Conservation (phyloP, 1,140 invertebrate species). For the Belonocnema kinseyi region DNA sequence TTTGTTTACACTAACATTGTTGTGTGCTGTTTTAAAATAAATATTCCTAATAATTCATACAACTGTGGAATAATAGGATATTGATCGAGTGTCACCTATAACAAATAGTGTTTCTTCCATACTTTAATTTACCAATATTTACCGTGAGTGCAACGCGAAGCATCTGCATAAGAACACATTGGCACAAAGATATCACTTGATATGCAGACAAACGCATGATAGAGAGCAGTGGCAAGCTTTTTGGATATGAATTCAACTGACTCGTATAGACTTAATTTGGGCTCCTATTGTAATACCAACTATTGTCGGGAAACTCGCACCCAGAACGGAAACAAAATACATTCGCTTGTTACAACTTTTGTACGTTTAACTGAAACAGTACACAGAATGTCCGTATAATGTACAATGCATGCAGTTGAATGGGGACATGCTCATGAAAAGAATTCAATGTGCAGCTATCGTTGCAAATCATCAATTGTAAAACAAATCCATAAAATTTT, state of each 20-base stretch:
- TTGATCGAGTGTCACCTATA: too few species aligned
- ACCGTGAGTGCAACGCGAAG: background rate
- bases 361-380: constrained; percentile 31
- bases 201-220: constrained; percentile 24
- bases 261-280: constrained; percentile 31
- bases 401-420: constrained; percentile 24
- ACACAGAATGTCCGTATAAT: constrained; percentile 18
- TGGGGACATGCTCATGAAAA: constrained; percentile 15
- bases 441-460: constrained; percentile 19
- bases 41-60: too few species aligned
- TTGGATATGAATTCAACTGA: constrained; percentile 24
- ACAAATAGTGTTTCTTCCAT: constrained; percentile 1
- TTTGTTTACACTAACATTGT: too few species aligned
- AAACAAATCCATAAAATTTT: constrained; percentile 23
- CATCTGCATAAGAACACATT: constrained; percentile 14
- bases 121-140: constrained; percentile 19
- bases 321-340: constrained; percentile 30
- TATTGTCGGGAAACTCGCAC: constrained; percentile 30
- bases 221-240: constrained; percentile 29
- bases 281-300: constrained; percentile 24
- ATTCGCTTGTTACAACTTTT: constrained; percentile 31
- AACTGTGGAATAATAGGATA: too few species aligned
- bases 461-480: constrained; percentile 30
- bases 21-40: too few species aligned
- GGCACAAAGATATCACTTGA: constrained; percentile 20